phyloP scores from a whole-genome alignment of 2,797 vertebrate genomes.

The Myripristis murdjan region DNA sequence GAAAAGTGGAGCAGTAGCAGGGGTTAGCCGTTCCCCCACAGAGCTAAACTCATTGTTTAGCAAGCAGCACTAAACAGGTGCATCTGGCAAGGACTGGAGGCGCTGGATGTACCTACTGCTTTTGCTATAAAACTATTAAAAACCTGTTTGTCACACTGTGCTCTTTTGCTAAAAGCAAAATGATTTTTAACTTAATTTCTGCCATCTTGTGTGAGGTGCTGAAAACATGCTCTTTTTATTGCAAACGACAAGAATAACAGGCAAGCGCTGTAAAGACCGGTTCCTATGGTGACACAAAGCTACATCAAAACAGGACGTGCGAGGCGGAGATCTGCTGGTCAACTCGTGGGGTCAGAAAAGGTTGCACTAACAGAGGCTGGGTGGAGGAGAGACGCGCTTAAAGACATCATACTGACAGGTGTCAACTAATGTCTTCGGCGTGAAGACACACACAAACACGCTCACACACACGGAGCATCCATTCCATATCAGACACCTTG shows the following conservation, averaged over 20 bases:
- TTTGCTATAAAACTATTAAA: too few relatives aligned
- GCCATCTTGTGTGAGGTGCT: too few relatives aligned
- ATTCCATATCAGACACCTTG: conserved; percentile 20
- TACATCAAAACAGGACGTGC: too few relatives aligned
- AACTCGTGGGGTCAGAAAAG: conserved; percentile 40
- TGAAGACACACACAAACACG: conserved; percentile 29
- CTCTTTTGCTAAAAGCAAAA: too few relatives aligned
- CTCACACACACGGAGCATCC: not conserved
- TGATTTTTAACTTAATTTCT: too few relatives aligned
- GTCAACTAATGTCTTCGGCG: conserved; percentile 50
- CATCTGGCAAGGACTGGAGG: too few relatives aligned
- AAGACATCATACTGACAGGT: conserved; percentile 26
- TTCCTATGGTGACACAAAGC: not conserved
- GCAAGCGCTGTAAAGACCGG: not conserved
- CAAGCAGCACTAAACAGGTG: conserved; percentile 6
- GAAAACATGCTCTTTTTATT: not conserved
- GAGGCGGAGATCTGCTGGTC: not conserved
- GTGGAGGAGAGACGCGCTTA: conserved; percentile 25
- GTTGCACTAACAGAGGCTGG: conserved; percentile 28
- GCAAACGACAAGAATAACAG: not conserved
- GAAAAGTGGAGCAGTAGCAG: not conserved
- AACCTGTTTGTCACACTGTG: too few relatives aligned
- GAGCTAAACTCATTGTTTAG: conserved; percentile 31
- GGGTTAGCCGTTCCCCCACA: not conserved
- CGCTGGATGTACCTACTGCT: too few relatives aligned